Percentiles rank a stretch among this genome's conserved stretches.
phyloP scores from a whole-genome alignment of 2,888 invertebrate species.

The Belgica antarctica region DNA sequence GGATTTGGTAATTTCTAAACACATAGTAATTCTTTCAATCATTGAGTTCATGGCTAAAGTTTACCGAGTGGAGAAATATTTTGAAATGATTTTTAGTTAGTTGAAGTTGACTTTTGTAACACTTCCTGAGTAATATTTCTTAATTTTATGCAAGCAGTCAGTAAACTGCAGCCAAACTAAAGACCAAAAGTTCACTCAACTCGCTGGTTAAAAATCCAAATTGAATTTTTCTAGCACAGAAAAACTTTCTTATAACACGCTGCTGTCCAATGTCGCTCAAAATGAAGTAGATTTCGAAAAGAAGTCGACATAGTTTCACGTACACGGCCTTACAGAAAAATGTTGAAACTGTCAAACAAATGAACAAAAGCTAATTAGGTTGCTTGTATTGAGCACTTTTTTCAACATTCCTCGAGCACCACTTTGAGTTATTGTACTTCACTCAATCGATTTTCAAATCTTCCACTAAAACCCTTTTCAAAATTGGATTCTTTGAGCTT shows the following conservation, averaged over 20 bases:
- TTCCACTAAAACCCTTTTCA: conserved; percentile 20
- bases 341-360: neutral
- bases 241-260: no score
- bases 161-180: no score
- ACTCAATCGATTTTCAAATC: conserved; percentile 27
- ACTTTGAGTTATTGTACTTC: conserved; percentile 23
- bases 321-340: conserved; percentile 11
- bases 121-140: neutral
- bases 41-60: conserved; percentile 5
- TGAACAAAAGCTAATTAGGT: conserved; percentile 27
- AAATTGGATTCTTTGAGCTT: conserved; percentile 33
- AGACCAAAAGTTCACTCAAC: no score
- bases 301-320: conserved; percentile 11
- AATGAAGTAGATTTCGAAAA: neutral
- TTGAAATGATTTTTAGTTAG: no score
- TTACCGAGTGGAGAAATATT: neutral
- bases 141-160: neutral
- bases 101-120: neutral
- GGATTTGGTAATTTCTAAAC: conserved; percentile 4
- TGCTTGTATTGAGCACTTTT: conserved; percentile 11
- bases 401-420: neutral
- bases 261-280: no score
- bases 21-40: conserved; percentile 22
- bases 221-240: no score
- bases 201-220: no score